A percentile compares a stretch with the other conserved stretches of the same genome.
These are phyloP conservation scores for Gavialis gangeticus DNA, from an alignment of 2,113 vertebrate species.

Conservation along the genomic window DNA sequence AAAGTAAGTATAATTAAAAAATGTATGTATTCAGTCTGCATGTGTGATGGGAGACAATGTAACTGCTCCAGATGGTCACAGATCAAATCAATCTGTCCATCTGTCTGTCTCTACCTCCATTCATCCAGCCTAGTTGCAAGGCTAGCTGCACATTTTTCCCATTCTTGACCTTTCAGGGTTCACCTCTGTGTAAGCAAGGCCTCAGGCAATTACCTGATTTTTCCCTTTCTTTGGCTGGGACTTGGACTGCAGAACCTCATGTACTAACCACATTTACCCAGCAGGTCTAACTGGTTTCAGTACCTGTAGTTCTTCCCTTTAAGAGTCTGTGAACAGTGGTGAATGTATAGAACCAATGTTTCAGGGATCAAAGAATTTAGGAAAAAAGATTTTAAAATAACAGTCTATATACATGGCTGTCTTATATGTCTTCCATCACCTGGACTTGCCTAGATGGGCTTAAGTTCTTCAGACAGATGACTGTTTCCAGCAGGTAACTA, in stretches of 20 bases:
- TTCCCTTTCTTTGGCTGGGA: not conserved
- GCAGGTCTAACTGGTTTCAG: not conserved
- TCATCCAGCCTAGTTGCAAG: not conserved
- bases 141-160: not conserved
- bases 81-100: not conserved
- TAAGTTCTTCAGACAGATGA: not conserved
- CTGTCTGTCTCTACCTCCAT: not conserved
- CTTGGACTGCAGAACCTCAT: not conserved
- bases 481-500: not conserved
- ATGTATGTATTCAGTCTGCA: not conserved
- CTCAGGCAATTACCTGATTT: not conserved
- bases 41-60: not conserved
- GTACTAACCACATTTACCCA: not conserved
- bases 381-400: not conserved
- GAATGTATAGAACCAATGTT: not conserved
- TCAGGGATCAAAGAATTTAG: rapidly evolving
- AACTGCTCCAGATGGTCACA: not conserved
- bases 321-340: not conserved
- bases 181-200: not conserved
- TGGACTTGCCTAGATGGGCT: not conserved
- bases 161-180: not conserved
- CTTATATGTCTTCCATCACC: not conserved
- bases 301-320: not conserved
- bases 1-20: conserved; percentile 75
- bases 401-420: not conserved